Evolutionary conservation across 2,113 vertebrate species (phyloP), one percentile per base, ranked within the genome.

Genomic region (Irena cyanogastra): DNA sequence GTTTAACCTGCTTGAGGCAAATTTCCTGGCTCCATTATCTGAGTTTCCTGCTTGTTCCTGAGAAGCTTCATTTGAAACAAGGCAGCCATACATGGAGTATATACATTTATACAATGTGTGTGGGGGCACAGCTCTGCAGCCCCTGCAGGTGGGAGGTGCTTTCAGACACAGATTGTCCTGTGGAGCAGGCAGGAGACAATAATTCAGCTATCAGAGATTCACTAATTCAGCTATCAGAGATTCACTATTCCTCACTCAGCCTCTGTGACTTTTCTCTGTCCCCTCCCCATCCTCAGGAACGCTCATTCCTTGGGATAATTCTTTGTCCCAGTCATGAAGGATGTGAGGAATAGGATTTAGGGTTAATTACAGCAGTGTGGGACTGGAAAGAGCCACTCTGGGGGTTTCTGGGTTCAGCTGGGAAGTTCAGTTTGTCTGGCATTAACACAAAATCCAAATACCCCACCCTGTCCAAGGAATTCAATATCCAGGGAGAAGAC

Each of bases 51-150:
- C 64, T 66, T 31, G 7, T 65, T 87, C 61, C 41, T 89, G n/a
- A 57, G 69, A 33, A 66, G 47, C 4, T 70, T 21, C 27, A 64
- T 26, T 33, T 45, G 74, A 41, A 89, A 53, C 27, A 53, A 84
- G 31, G 4, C 30, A 16, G 24, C 27, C 4, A 3, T 10, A 1
- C 6, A 2, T 44, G 12, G 18, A 31, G 6, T 8, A 1, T 4
- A 15, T 18, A 9, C 10, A 11, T 72, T 44, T 37, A 7, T 10
- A 2, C 39, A 30, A 4, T 0, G 3, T 2, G 14, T 3, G 39
- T 45, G 18, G 70, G 47, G 24, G 13, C 37, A 10, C 17, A 74
- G 11, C n/a, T 89, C 63, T 68, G 44, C 54, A 64, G 9, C 23
- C 31, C 85, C 49, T 28, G 5, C 11, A 8, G 23, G 17, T 8